These are phyloP conservation scores for Psittacara wagleri DNA, from an alignment of 2,113 vertebrate species.

Conservation along the genomic window DNA sequence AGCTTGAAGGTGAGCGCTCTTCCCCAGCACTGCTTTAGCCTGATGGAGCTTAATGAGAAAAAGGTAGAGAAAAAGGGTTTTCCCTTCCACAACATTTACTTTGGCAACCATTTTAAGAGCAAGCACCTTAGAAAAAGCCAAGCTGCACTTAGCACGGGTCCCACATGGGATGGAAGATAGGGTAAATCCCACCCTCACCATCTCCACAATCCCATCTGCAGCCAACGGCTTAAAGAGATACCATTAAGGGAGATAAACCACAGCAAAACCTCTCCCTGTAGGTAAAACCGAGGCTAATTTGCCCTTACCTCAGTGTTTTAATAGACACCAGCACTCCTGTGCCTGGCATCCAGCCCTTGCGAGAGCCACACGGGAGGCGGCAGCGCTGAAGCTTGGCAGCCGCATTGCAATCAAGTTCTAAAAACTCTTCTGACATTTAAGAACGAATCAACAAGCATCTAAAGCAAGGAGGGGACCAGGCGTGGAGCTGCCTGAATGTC, in stretches of 20 bases:
- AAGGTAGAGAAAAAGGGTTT: not conserved
- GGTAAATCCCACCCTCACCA: not conserved
- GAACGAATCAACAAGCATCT: conserved; percentile 78
- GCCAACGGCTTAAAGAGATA: not conserved
- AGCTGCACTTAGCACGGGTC: not conserved
- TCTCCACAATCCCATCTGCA: not conserved
- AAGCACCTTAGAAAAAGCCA: not conserved
- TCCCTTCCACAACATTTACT: not conserved
- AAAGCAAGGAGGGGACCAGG: conserved; percentile 65
- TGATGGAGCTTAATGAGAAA: not conserved
- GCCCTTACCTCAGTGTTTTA: not conserved
- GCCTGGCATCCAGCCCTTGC: not conserved
- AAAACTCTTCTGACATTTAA: conserved; percentile 80
- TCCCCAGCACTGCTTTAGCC: not conserved
- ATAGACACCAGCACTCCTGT: not conserved
- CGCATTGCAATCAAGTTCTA: conserved; percentile 59
- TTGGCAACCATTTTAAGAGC: not conserved
- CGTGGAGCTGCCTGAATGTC: conserved; percentile 76
- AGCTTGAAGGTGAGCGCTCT: not conserved
- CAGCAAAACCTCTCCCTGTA: not conserved
- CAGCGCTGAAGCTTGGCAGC: not conserved
- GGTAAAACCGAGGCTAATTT: not conserved
- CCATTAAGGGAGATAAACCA: not conserved
- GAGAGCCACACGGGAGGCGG: not conserved
- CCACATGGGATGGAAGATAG: accelerated